Conservation (phyloP, 2,797 vertebrate species). For the Neomorphus geoffroyi region DNA sequence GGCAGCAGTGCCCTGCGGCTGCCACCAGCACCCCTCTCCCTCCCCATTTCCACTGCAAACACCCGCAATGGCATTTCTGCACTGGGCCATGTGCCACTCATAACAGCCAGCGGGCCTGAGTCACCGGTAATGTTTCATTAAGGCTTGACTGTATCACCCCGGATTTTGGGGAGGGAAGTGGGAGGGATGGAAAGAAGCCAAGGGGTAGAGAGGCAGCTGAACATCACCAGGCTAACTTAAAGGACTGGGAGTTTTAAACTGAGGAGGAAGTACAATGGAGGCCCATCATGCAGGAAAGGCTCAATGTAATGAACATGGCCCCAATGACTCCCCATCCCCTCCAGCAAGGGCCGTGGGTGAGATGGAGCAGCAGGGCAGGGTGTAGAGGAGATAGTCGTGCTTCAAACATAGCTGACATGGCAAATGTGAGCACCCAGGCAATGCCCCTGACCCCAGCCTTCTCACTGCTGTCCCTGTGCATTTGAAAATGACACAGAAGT, state of each 20-base stretch:
- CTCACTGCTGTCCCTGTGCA: not conserved
- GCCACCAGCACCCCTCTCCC: not conserved
- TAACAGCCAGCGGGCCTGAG: not conserved
- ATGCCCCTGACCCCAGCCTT: not conserved
- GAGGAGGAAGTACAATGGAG: not conserved
- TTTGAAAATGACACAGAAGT: not conserved
- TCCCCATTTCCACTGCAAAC: not conserved
- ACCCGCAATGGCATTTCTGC: not conserved
- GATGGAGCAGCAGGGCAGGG: not conserved
- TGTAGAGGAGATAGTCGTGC: not conserved
- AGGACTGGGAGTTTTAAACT: not conserved
- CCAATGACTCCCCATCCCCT: rapidly evolving
- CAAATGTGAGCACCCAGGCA: not conserved
- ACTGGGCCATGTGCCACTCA: not conserved
- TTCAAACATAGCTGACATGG: rapidly evolving
- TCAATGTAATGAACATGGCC: not conserved
- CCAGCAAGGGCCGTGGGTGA: not conserved
- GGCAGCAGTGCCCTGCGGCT: not conserved
- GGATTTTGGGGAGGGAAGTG: not conserved
- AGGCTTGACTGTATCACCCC: not conserved
- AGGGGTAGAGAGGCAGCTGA: not conserved
- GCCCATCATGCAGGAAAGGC: not conserved
- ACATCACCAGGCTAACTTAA: not conserved
- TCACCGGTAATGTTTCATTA: not conserved
- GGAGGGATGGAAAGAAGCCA: not conserved